Evolutionary conservation across 2,113 vertebrate species (phyloP).

Genomic region (Propithecus coquereli): DNA sequence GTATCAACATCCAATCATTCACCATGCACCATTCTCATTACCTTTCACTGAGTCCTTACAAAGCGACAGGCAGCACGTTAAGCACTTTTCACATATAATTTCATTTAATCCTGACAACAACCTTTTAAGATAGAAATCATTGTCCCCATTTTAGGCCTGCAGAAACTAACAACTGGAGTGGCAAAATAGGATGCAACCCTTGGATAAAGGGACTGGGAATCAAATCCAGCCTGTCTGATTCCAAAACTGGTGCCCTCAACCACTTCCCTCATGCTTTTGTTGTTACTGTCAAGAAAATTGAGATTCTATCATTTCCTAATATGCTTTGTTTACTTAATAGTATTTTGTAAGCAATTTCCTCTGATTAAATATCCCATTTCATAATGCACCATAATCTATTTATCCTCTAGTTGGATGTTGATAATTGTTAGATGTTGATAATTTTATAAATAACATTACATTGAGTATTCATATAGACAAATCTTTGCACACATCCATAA

Average conservation of each 20-base stretch:
- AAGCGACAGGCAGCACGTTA: neutral
- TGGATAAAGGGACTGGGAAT: neutral
- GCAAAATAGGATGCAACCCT: neutral
- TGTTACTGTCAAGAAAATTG: constrained; percentile 30
- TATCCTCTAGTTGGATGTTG: constrained; percentile 17
- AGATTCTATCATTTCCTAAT: neutral
- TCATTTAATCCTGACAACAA: neutral
- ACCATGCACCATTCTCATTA: neutral
- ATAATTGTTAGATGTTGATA: neutral
- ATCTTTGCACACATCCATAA: neutral
- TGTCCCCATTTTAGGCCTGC: neutral
- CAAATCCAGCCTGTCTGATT: neutral
- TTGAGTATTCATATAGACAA: constrained; percentile 17
- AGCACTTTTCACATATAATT: neutral
- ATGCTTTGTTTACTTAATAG: neutral
- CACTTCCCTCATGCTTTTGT: neutral
- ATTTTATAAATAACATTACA: constrained; percentile 15
- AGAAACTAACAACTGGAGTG: neutral
- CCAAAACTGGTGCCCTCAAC: neutral
- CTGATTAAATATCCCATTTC: constrained; percentile 44
- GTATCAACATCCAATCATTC: neutral
- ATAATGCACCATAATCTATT: constrained; percentile 33
- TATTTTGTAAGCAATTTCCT: constrained; percentile 39
- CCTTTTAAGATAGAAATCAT: neutral
- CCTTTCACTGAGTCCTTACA: neutral